Conservation (phyloP, 2,797 vertebrate genomes). For the Schizopygopsis malacanthus region DNA sequence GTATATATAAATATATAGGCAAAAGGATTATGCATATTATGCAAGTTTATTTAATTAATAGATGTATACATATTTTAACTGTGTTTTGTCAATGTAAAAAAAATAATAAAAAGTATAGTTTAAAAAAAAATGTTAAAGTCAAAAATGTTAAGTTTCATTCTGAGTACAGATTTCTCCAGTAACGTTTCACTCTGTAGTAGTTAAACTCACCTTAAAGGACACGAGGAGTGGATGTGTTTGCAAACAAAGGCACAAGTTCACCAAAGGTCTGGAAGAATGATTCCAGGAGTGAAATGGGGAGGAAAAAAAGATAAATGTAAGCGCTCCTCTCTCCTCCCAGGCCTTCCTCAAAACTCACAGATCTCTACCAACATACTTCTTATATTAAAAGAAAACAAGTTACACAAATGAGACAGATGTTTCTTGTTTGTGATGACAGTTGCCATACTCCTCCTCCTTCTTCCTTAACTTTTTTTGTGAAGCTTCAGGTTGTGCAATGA, state of each 20-base stretch:
- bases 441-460: slow-evolving; percentile 68
- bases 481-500: slow-evolving; percentile 66
- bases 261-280: slow-evolving; percentile 69
- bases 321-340: slow-evolving; percentile 67
- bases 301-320: slow-evolving; percentile 64
- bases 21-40: not conserved
- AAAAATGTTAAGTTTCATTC: not conserved
- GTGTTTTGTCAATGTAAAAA: not conserved
- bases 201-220: not conserved
- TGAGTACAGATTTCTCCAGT: not conserved
- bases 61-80: not conserved
- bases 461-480: not conserved
- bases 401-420: slow-evolving; percentile 87
- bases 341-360: slow-evolving; percentile 77
- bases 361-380: slow-evolving; percentile 84
- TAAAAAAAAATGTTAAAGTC: not conserved
- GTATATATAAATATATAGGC: not conserved
- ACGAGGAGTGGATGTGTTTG: not conserved
- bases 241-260: slow-evolving; percentile 67
- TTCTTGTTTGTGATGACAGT: slow-evolving; percentile 87
- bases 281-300: slow-evolving; percentile 66
- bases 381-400: slow-evolving; percentile 91
- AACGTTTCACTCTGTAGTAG: not conserved
- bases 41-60: not conserved
- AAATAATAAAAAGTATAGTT: too few relatives aligned